phyloP scores from a whole-genome alignment of 2,888 invertebrate species.

The Fragum whitleyi region DNA sequence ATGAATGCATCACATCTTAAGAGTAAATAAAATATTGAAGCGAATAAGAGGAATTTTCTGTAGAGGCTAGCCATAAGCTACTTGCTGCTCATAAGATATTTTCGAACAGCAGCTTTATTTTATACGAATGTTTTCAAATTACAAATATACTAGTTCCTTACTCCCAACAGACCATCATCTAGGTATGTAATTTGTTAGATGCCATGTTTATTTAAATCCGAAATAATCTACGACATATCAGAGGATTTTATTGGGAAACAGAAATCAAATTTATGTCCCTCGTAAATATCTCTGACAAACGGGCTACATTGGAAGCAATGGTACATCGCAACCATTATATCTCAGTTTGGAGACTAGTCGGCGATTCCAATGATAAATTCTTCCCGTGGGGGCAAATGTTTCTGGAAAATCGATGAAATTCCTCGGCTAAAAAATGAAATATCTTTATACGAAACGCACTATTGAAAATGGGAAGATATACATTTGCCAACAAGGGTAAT shows the following conservation, averaged over 20 bases:
- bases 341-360: slow-evolving; percentile 2
- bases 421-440: not conserved
- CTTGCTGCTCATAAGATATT: too few relatives aligned
- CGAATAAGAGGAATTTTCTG: too few relatives aligned
- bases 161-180: not conserved
- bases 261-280: slow-evolving; percentile 23
- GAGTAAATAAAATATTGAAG: too few relatives aligned
- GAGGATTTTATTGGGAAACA: not conserved
- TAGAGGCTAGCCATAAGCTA: too few relatives aligned
- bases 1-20: too few relatives aligned
- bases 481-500: too few relatives aligned
- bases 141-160: not conserved
- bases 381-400: not conserved
- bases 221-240: slow-evolving; percentile 9
- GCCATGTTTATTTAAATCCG: slow-evolving; percentile 17
- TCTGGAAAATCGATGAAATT: slow-evolving; percentile 6
- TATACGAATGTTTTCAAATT: not conserved
- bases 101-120: too few relatives aligned
- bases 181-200: slow-evolving; percentile 4
- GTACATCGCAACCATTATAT: slow-evolving; percentile 10
- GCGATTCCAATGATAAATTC: slow-evolving; percentile 19
- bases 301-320: not conserved
- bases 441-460: not conserved
- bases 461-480: not conserved
- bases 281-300: slow-evolving; percentile 22